Conservation (phyloP, 2,888 invertebrate species). For the Ichneumoninae sp. region DNA sequence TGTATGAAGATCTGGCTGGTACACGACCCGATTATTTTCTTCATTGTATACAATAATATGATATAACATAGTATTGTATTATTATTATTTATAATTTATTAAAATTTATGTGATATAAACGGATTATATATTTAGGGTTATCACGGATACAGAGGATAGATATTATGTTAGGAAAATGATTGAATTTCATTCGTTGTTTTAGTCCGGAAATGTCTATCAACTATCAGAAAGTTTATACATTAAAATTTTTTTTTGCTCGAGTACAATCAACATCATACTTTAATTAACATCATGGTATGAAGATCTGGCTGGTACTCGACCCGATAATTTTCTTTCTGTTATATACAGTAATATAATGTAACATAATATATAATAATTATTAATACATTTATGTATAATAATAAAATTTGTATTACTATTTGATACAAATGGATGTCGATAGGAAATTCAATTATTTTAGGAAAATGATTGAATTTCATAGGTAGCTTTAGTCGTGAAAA, state of each 20-base stretch:
- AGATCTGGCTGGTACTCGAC: background rate
- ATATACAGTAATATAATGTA: background rate
- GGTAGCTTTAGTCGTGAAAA: background rate
- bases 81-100: too few species aligned
- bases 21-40: background rate
- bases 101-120: too few species aligned
- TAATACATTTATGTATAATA: too few species aligned
- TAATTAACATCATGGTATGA: constrained; percentile 20
- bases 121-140: background rate
- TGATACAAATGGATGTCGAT: background rate
- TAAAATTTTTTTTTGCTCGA: background rate
- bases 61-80: too few species aligned
- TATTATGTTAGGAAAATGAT: background rate
- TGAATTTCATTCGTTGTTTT: background rate
- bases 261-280: constrained; percentile 16
- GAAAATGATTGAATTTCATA: background rate
- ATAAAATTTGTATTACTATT: background rate
- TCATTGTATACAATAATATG: too few species aligned
- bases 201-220: background rate
- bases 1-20: background rate
- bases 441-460: background rate
- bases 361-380: background rate
- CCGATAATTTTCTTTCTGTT: background rate
- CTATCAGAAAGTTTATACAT: background rate
- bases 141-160: background rate